Base-by-base conservation (phyloP, 2,113 vertebrate genomes). In the Steatornis caripensis region DNA sequence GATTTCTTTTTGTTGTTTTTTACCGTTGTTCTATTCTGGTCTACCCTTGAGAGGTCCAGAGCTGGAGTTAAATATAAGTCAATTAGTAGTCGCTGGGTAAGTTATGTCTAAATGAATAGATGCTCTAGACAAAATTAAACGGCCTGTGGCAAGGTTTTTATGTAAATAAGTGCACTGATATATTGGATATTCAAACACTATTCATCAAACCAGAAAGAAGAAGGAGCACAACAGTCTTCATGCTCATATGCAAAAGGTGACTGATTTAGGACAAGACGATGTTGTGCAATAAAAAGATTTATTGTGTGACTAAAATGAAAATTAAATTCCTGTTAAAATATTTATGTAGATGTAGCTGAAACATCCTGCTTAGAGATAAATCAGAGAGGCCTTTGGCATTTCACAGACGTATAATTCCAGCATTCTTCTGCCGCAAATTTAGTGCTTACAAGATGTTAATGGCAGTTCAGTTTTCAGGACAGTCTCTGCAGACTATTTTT, bases 301-400 rank as follows among this genome's bases (percentile, higher is more conserved):
- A 97, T 85, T 76, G 46, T 83, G 36, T 91, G 96, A 97, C 93
- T 84, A 94, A 97, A 97, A 97, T 95, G 81, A 98, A 97, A 98
- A 98, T 98, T 97, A 98, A 98, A 98, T 97, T 96, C 95, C 90
- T 95, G 75, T 97, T 98, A 98, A 98, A 98, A 98, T 98, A 98
- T 98, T 98, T 98, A 98, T 97, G 97, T 93, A 97, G 97, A 97
- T 97, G 94, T 91, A 96, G 93, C 94, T 96, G 95, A 98, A 97
- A 95, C 85, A 92, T 96, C 98, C 95, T 91, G 94, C 94, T 81
- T 64, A 76, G 89, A 96, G 90, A 98, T 98, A 98, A 98, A 98
- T 98, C 98, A 97, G 80, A 82, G 83, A 37, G 22, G 97, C 87
- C 95, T 95, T 96, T 98, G 96, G 90, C 96, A 98, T 98, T 98